These are phyloP conservation scores for Sciurus carolinensis DNA, from an alignment of 2,797 vertebrate genomes.

Conservation along the genomic window DNA sequence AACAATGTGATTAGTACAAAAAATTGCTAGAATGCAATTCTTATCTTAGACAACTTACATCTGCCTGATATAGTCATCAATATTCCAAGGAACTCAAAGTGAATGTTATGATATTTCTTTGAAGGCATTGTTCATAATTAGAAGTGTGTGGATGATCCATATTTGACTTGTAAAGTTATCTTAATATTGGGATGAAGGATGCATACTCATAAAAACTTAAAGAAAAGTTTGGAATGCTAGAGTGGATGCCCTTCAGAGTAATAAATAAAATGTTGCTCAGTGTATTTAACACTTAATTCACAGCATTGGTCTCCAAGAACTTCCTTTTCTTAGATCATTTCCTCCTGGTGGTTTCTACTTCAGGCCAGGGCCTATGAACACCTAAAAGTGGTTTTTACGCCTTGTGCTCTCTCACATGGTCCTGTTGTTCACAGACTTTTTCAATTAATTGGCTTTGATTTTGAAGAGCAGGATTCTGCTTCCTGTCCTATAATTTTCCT, in stretches of 20 bases:
- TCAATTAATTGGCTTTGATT: not conserved
- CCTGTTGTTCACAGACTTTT: not conserved
- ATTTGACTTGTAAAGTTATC: not conserved
- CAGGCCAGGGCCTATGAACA: not conserved
- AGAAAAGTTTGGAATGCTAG: not conserved
- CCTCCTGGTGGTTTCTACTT: not conserved
- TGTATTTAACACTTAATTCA: not conserved
- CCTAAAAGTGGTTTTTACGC: not conserved
- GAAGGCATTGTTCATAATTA: not conserved
- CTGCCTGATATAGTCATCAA: not conserved
- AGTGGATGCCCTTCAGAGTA: not conserved
- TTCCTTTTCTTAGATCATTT: not conserved
- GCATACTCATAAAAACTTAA: not conserved
- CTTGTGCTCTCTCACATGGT: not conserved
- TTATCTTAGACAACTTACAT: not conserved
- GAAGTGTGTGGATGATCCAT: not conserved
- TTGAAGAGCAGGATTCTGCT: not conserved
- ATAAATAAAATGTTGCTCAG: not conserved
- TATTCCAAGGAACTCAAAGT: not conserved
- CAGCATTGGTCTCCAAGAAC: not conserved
- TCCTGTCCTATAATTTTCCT: not conserved
- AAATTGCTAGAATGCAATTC: not conserved
- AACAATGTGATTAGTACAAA: not conserved
- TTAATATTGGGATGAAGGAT: not conserved
- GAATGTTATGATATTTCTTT: not conserved